These are phyloP conservation scores for Oophaga sylvatica DNA, from an alignment of 2,797 vertebrate genomes.

Conservation along the genomic window DNA sequence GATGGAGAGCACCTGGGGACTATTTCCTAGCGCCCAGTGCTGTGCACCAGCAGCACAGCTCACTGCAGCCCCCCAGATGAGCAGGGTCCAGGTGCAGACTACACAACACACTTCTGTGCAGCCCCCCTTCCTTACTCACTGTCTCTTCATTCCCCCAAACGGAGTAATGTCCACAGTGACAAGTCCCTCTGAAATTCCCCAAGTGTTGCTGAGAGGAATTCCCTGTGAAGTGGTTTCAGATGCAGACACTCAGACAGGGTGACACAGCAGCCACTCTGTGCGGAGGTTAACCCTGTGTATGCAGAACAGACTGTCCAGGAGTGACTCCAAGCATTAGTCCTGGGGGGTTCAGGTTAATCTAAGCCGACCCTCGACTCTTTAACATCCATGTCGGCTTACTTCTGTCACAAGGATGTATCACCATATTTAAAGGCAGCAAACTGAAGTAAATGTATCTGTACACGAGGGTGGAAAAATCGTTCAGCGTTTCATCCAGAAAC, in stretches of 20 bases:
- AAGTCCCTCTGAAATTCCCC: constrained; percentile 24
- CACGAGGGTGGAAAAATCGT: too few relatives aligned
- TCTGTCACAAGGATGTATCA: too few relatives aligned
- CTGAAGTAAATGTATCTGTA: too few relatives aligned
- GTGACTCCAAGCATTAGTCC: not conserved
- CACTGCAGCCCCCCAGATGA: not conserved
- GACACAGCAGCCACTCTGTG: constrained; percentile 8
- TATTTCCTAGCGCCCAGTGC: constrained; percentile 14
- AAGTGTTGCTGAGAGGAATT: constrained; percentile 20
- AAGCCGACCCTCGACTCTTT: too few relatives aligned
- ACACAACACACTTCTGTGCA: not conserved
- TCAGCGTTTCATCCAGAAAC: too few relatives aligned
- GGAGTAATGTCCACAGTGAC: not conserved
- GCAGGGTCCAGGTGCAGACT: not conserved
- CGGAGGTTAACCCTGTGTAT: constrained; percentile 3
- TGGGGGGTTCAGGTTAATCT: too few relatives aligned
- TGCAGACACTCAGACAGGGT: constrained; percentile 1
- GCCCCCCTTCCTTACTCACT: not conserved
- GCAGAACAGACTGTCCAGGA: not conserved
- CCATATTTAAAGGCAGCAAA: too few relatives aligned
- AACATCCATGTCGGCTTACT: not conserved
- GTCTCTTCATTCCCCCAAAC: not conserved
- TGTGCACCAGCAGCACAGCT: constrained; percentile 3
- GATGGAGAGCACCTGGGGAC: constrained; percentile 47
- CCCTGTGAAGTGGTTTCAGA: constrained; percentile 28